These are phyloP conservation scores for Epirrita christyi DNA, from an alignment of 2,888 invertebrate species.

Conservation along the genomic window DNA sequence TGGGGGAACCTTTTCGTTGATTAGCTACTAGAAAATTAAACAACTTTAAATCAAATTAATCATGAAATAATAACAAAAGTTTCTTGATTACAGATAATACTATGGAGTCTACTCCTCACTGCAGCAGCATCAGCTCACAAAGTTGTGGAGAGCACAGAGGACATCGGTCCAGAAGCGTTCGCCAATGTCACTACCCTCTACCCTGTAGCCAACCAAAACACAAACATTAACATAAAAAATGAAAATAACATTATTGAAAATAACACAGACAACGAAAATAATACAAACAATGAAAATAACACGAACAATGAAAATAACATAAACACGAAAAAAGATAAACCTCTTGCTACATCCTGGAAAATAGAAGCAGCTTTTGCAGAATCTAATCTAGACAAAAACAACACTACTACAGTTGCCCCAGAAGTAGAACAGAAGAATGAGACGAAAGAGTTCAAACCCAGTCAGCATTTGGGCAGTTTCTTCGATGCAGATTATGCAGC, in stretches of 20 bases:
- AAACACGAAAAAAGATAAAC: conserved; percentile 28
- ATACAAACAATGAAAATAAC: conserved; percentile 25
- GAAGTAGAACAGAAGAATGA: conserved; percentile 46
- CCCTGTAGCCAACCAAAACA: conserved; percentile 48
- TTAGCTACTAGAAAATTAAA: no score
- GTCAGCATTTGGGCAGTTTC: conserved; percentile 76
- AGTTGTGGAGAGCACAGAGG: conserved; percentile 51
- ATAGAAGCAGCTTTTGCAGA: conserved; percentile 57
- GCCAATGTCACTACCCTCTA: conserved; percentile 65
- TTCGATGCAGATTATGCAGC: conserved; percentile 66
- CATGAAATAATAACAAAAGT: no score
- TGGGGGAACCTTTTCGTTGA: no score
- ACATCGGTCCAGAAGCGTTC: conserved; percentile 40
- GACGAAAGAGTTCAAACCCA: conserved; percentile 75
- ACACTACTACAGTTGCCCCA: conserved; percentile 33
- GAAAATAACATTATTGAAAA: conserved; percentile 21
- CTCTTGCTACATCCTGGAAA: conserved; percentile 56
- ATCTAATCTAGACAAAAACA: conserved; percentile 46
- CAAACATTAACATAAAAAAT: conserved; percentile 30
- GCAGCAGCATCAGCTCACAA: conserved; percentile 40
- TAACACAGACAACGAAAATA: conserved; percentile 16
- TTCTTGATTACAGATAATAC: conserved; percentile 46
- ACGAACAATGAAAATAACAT: neutral
- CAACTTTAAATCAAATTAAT: no score
- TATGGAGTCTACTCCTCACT: conserved; percentile 49